A percentile compares a stretch with the other conserved stretches of the same genome.
phyloP scores from a whole-genome alignment of 2,797 vertebrate genomes.

The Alectoris magna region DNA sequence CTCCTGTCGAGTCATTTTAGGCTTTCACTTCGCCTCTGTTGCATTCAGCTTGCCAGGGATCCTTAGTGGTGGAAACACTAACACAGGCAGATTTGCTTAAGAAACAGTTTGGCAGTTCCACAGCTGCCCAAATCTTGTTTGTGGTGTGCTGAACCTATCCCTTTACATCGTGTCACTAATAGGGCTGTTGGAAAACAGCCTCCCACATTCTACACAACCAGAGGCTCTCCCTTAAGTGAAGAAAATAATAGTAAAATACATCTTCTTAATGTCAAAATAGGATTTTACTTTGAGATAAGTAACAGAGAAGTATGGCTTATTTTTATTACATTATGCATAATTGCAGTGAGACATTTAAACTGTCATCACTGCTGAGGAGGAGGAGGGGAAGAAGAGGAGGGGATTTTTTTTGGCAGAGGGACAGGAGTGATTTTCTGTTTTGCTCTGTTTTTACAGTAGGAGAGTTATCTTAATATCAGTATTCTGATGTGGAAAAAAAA shows the following conservation, averaged over 20 bases:
- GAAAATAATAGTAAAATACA: background rate
- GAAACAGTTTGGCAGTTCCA: background rate
- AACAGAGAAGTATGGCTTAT: slow-evolving; percentile 5
- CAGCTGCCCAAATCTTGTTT: background rate
- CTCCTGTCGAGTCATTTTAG: background rate
- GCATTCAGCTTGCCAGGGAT: background rate
- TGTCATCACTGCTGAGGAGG: background rate
- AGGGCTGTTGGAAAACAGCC: background rate
- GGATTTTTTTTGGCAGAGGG: background rate
- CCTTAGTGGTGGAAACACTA: background rate
- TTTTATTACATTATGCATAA: slow-evolving; percentile 33
- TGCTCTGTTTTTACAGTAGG: slow-evolving; percentile 3
- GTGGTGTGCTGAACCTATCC: background rate
- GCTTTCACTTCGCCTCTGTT: background rate
- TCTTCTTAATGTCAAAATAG: background rate
- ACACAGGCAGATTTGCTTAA: background rate
- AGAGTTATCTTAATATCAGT: slow-evolving; percentile 14
- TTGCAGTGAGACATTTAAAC: background rate
- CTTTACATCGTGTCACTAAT: background rate
- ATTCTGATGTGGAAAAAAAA: background rate
- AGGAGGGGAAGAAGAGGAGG: background rate
- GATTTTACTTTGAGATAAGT: slow-evolving; percentile 22
- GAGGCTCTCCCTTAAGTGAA: background rate
- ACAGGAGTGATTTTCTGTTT: slow-evolving; percentile 13
- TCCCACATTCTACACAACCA: background rate